Base-by-base conservation (phyloP, 2,113 vertebrate genomes). In the Cryptotis parvus region DNA sequence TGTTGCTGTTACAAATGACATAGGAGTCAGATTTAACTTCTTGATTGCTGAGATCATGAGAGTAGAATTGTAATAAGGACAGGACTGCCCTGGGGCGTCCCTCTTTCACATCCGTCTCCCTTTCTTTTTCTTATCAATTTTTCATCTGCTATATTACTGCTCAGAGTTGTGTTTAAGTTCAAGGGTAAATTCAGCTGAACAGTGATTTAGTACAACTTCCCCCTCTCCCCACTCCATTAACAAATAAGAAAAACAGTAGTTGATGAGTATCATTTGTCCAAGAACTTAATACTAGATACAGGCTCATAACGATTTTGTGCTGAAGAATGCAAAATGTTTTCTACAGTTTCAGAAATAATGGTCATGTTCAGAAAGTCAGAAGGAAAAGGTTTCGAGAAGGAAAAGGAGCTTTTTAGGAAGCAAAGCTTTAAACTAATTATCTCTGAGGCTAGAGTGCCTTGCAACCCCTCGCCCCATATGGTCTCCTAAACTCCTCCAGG, bases 351-450 rank as follows among this genome's bases (percentile, higher is more conserved):
- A 87, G 77, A 65, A 35, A 82, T 49, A 3, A 39, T 15, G n/a
- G 22, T 45, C 65, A n/a, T 10, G 7, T 18, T 58, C 61, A 83
- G 31, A 15, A 1, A 65, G 27, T 61, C 80, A 93, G 27, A 29
- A 86, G 9, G 4, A 89, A 9, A 15, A 90, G 37, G 7, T 16
- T 15, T 86, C 4, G 78, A 49, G 35, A 68, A 88, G 69, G 18
- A 73, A 83, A 33, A 49, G 58, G 1, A 78, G 18, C 41, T 70
- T 12, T 49, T 73, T 37, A 29, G 41, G 29, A 87, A 80, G 27
- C 24, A 87, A 92, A 88, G 45, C 10, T 27, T 31, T 85, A 29
- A 31, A 74, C 84, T 39, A 93, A 76, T 58, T 20, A 58, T 58
- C 55, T 58, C 55, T 58, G 55, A 58, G 22, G 18, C 55, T 58